These are phyloP conservation scores for Phyllopteryx taeniolatus DNA, from an alignment of 2,113 vertebrate species.

Conservation along the genomic window DNA sequence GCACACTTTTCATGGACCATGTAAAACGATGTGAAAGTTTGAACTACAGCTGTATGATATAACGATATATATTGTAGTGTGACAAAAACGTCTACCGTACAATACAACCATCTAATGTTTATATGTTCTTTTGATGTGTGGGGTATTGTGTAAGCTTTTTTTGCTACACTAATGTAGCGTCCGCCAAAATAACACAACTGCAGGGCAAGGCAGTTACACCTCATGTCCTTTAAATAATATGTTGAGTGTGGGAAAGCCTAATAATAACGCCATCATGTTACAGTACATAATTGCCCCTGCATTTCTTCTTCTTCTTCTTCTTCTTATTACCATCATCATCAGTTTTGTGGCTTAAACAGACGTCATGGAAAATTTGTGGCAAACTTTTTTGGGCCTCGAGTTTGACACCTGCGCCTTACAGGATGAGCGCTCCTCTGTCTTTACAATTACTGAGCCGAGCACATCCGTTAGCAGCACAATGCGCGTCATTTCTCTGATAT, in stretches of 20 bases:
- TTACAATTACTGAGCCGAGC: conserved; percentile 37
- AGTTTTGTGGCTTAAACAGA: not conserved
- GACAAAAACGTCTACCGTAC: too few species aligned
- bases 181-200: too few species aligned
- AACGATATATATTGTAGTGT: too few species aligned
- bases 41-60: too few species aligned
- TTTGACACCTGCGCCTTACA: conserved; percentile 8
- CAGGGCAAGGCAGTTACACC: too few species aligned
- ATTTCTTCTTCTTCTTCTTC: not conserved
- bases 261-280: not conserved
- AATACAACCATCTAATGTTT: too few species aligned
- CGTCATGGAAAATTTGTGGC: not conserved
- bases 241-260: not conserved
- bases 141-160: too few species aligned
- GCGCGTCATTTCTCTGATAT: conserved; percentile 44
- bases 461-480: conserved; percentile 48
- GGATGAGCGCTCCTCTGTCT: conserved; percentile 33
- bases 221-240: not conserved
- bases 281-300: not conserved
- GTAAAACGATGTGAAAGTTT: too few species aligned
- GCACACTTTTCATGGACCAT: too few species aligned
- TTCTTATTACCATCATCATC: too few species aligned
- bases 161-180: too few species aligned
- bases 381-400: not conserved
- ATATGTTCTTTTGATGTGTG: too few species aligned